Base-by-base conservation (phyloP, 2,888 invertebrate species). In the Laothoe populi region DNA sequence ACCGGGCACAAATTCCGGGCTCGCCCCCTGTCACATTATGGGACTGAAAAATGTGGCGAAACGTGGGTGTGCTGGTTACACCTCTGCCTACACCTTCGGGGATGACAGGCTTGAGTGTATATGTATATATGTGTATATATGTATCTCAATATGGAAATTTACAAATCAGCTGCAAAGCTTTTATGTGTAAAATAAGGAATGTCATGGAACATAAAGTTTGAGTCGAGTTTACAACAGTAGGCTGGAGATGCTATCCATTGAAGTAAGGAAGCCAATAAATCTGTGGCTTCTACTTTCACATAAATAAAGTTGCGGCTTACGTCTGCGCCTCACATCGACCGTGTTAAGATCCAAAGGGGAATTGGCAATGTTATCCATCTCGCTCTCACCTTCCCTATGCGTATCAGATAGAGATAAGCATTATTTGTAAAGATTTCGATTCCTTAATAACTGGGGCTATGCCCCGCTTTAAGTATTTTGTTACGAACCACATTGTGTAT, bases 251-350 rank as follows among this genome's bases (percentile, higher is more conserved):
- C 76, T 81, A 84, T 86, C 83, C 79, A 82, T 86, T 81, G 79
- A 74, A 79, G 76, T 81, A 82, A 82, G 84, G 79, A 84, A 85
- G 79, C 80, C 76, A 82, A 89, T 90, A 92, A 88, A 91, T 92
- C 86, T 81, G 75, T 65, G 76, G 81, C 84, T 82, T 81, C 79
- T 79, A 77, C 74, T 80, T 79, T 69, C 82, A 80, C 81, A 86
- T 87, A 86, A 87, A 87, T 86, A 87, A 83, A 81, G 75, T 73
- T 75, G 70, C 70, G 68, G 73, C 75, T 75, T 77, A 78, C 75
- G 70, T 81, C 73, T 79, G 67, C 72, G 77, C 79, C 81, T 83
- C 83, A 83, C 73, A 74, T 74, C 77, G 69, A 66, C 72, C 70
- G 72, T 79, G 77, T 80, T 85, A 85, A 82, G 82, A 84, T 82